Evolutionary conservation across 2,797 vertebrate genomes (phyloP), one percentile per base, ranked within the genome.

Genomic region (Pipistrellus pygmaeus): DNA sequence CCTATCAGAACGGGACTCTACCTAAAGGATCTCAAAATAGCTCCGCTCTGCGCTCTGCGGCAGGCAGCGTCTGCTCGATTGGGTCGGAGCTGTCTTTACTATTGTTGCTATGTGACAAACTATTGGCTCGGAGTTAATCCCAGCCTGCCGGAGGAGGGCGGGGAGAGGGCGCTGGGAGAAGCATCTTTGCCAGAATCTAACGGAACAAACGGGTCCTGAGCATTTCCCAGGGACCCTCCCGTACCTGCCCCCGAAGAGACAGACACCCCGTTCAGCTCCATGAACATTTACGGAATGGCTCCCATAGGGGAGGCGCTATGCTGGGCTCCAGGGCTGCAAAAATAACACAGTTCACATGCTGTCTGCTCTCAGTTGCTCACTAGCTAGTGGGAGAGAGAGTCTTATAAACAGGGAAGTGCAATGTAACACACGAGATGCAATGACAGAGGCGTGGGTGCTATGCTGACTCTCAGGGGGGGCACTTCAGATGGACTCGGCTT

Each of bases 71-170:
- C 88, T 93, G 87, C 92, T 94, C 72, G 55, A 55, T 84, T 80
- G 83, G 1, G 95, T 89, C 73, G 77, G 15, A 48, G 69, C 94
- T 96, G 85, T 91, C 94, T 95, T 97, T 95, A 95, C 94, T 96
- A 96, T 93, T 97, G 95, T 97, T 96, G 96, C 97, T 96, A 90
- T 88, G 96, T 95, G 93, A 96, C 95, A 83, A 91, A 90, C 92
- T 85, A 90, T 93, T 96, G 95, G 90, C 93, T 84, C 92, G 44
- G 72, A 68, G 89, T 85, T 85, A 69, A 94, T 89, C 86, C 68
- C 35, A 72, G 91, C 83, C 73, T 90, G 71, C 78, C 44, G 51
- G 86, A 78, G 91, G 73, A 93, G 94, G 88, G 92, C 3, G 2
- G 82, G 44, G 51, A 86, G 88, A 90, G 80, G 46, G 88, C 57